phyloP scores from a whole-genome alignment of 2,888 invertebrate species.

The Dasysyrphus albostriatus region DNA sequence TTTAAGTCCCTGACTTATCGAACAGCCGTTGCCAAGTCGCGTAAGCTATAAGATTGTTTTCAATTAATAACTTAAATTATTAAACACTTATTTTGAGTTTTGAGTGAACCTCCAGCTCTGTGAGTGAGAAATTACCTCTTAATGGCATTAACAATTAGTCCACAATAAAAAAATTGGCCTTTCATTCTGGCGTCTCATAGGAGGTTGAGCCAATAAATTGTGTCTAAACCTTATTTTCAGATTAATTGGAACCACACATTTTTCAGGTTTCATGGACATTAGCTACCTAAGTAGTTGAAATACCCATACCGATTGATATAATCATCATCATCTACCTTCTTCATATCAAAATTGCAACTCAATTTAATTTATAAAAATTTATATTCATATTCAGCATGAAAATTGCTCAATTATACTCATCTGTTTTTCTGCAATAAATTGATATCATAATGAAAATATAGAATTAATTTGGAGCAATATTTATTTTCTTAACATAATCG shows the following conservation, averaged over 20 bases:
- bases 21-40: too few relatives aligned
- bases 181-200: too few relatives aligned
- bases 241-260: background rate
- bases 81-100: too few relatives aligned
- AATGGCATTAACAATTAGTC: too few relatives aligned
- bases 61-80: too few relatives aligned
- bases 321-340: background rate
- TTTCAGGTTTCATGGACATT: background rate
- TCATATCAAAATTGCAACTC: background rate
- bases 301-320: background rate
- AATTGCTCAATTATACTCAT: conserved; percentile 8
- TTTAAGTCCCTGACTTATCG: too few relatives aligned
- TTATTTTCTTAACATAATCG: background rate
- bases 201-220: too few relatives aligned
- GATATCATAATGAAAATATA: conserved; percentile 15
- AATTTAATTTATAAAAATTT: background rate
- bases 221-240: background rate
- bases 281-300: too few relatives aligned
- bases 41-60: too few relatives aligned
- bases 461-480: conserved; percentile 1
- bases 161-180: too few relatives aligned
- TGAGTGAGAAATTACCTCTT: too few relatives aligned
- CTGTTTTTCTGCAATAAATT: background rate
- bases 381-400: background rate
- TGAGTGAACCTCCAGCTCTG: too few relatives aligned